These are phyloP conservation scores for Chironomus striatipennis DNA, from an alignment of 1,140 invertebrate genomes.

Conservation along the genomic window DNA sequence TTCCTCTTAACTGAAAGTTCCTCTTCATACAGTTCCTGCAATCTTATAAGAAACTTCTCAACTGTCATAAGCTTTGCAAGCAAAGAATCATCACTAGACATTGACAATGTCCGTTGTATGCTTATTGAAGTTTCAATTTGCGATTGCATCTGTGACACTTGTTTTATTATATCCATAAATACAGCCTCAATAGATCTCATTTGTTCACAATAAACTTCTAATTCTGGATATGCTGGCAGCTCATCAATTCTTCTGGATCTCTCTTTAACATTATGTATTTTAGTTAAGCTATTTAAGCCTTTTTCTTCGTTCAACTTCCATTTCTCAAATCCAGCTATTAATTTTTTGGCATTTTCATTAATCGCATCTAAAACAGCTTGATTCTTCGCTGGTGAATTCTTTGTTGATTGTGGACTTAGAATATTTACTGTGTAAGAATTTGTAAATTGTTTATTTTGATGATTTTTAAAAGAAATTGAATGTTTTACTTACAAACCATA, in stretches of 20 bases:
- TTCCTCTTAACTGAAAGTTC: not conserved
- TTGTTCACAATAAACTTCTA: not conserved
- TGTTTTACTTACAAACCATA: not conserved
- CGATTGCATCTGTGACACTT: not conserved
- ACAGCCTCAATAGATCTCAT: not conserved
- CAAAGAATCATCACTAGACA: not conserved
- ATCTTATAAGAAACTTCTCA: not conserved
- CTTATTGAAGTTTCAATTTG: not conserved
- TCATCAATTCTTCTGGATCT: not conserved
- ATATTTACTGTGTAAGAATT: not conserved
- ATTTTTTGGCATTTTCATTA: not conserved
- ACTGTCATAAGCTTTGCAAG: not conserved
- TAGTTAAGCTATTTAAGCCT: not conserved
- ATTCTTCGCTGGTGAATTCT: not conserved
- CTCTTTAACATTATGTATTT: not conserved
- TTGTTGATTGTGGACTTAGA: not conserved
- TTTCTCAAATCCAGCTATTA: not conserved
- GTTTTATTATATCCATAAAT: not conserved
- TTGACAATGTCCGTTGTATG: not conserved
- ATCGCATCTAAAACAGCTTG: not conserved
- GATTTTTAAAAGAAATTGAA: not conserved
- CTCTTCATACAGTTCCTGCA: not conserved
- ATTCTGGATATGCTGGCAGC: not conserved
- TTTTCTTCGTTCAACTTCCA: not conserved
- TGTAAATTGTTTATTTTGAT: not conserved